Evolutionary conservation across 2,797 vertebrate genomes (phyloP), one percentile per base, ranked within the genome.

Genomic region (Uromys caudimaculatus): DNA sequence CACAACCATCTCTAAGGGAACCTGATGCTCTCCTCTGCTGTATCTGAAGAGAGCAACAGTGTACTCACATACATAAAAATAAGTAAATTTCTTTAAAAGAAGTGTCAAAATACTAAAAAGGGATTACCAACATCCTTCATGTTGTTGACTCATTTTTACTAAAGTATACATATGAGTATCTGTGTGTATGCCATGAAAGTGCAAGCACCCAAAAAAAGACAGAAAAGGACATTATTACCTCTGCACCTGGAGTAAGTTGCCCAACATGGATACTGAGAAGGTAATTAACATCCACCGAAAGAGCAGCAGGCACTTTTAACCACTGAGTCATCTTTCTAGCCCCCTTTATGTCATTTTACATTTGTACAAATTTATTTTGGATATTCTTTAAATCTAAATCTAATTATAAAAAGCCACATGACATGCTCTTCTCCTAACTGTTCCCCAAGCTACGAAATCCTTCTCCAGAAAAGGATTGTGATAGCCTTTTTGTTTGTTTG

Each of bases 401-500:
- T 64, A 82, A 60, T 87, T 92, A 83, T 29, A 69, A 73, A 8
- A 94, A 83, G 35, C 17, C 44, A 85, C 27, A 64, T 90, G 16
- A 78, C 21, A 62, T 47, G n/a, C n/a, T 91, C 77, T 88, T 86
- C n/a, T 24, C 96, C 32, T 81, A 92, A 87, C 35, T 95, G 71
- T 91, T 13, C 81, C 38, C n/a, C 29, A 52, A 87, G 64, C 47
- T 85, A 95, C 90, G 27, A 24, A 83, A 81, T 41, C 52, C 27
- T 87, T 50, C 60, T 90, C 52, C 38, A 82, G 16, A 95, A 56
- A 90, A 90, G 35, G 24, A 60, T 86, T 94, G 11, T 44, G 67
- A 94, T 23, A 84, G 76, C 0, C 19, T 79, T 88, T 91, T 64
- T 85, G 41, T 67, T 85, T 77, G 44, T 32, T 52, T 38, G 50